Conservation (phyloP, 2,888 invertebrate species). For the Lochmaea capreae region DNA sequence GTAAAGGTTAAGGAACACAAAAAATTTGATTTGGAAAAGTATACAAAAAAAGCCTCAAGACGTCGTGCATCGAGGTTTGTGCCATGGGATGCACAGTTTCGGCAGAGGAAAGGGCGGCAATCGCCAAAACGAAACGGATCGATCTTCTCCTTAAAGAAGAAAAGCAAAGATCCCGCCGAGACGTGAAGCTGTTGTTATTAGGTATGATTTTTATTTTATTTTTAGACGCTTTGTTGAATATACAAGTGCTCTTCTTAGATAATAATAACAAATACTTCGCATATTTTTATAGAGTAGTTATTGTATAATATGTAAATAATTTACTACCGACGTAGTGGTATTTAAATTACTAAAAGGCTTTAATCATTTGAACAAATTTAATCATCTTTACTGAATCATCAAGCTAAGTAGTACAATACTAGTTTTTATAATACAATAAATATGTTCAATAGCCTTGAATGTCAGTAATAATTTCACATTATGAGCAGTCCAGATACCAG, state of each 20-base stretch:
- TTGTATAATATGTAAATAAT: too few species aligned
- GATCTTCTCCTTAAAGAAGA: conserved; percentile 99
- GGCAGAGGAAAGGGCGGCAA: conserved; percentile 98
- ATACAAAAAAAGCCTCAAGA: conserved; percentile 52
- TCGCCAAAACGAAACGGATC: conserved; percentile 97
- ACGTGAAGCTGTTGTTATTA: conserved; percentile 96
- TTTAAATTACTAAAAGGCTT: too few species aligned
- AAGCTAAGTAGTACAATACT: background rate
- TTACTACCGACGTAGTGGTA: too few species aligned
- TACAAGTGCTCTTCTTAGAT: too few species aligned
- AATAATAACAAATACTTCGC: too few species aligned
- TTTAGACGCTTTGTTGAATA: too few species aligned
- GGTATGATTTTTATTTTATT: conserved; percentile 75
- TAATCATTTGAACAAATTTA: too few species aligned
- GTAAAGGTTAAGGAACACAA: conserved; percentile 20
- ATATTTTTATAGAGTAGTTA: too few species aligned
- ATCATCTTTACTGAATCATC: too few species aligned
- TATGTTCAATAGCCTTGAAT: background rate
- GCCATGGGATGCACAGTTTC: conserved; percentile 99
- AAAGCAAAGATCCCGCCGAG: conserved; percentile 97
- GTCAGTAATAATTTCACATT: too few species aligned
- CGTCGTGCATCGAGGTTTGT: conserved; percentile 61
- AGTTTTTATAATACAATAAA: background rate
- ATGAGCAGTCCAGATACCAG: too few species aligned
- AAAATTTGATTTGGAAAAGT: conserved; percentile 30